A percentile compares a stretch with the other conserved stretches of the same genome.
phyloP scores from a whole-genome alignment of 2,797 vertebrate genomes.

The Enteromius afrohamiltoni region DNA sequence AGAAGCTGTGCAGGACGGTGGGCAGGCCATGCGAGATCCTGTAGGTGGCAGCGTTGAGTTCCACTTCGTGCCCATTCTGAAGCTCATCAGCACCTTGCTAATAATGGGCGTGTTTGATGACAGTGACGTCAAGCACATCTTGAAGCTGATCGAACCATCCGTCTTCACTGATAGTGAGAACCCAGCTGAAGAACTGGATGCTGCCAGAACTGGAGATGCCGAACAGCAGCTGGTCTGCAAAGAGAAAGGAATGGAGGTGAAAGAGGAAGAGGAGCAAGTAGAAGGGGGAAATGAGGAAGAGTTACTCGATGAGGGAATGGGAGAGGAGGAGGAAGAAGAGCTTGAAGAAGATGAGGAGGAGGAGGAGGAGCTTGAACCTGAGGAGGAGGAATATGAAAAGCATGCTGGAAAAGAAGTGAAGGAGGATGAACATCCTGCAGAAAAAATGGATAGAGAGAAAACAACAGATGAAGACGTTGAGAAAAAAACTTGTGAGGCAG shows the following conservation, averaged over 20 bases:
- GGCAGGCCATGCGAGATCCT: slow-evolving; percentile 91
- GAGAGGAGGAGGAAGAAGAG: slow-evolving; percentile 58
- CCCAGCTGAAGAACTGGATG: slow-evolving; percentile 58
- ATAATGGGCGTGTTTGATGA: slow-evolving; percentile 92
- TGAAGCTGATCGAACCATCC: slow-evolving; percentile 92
- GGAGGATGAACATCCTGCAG: slow-evolving; percentile 56
- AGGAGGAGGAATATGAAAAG: slow-evolving; percentile 67
- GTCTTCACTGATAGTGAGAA: slow-evolving; percentile 80
- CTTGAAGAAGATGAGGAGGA: slow-evolving; percentile 59
- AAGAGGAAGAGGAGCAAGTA: slow-evolving; percentile 68
- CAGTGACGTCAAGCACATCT: slow-evolving; percentile 86
- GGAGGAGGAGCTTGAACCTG: slow-evolving; percentile 53
- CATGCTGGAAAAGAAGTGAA: slow-evolving; percentile 70
- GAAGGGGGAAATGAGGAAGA: slow-evolving; percentile 67
- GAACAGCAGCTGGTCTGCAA: slow-evolving; percentile 63
- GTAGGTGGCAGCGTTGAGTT: slow-evolving; percentile 95
- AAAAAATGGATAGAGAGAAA: slow-evolving; percentile 75
- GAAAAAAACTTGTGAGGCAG: slow-evolving; percentile 58
- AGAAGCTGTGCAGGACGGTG: slow-evolving; percentile 90
- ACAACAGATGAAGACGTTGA: slow-evolving; percentile 71
- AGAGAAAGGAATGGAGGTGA: slow-evolving; percentile 59
- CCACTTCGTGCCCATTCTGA: slow-evolving; percentile 92
- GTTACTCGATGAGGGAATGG: slow-evolving; percentile 68
- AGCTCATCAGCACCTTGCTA: slow-evolving; percentile 90
- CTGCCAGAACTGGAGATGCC: slow-evolving; percentile 66